A percentile compares a stretch with the other conserved stretches of the same genome.
phyloP scores from a whole-genome alignment of 2,113 vertebrate genomes.

The Pituophis catenifer region DNA sequence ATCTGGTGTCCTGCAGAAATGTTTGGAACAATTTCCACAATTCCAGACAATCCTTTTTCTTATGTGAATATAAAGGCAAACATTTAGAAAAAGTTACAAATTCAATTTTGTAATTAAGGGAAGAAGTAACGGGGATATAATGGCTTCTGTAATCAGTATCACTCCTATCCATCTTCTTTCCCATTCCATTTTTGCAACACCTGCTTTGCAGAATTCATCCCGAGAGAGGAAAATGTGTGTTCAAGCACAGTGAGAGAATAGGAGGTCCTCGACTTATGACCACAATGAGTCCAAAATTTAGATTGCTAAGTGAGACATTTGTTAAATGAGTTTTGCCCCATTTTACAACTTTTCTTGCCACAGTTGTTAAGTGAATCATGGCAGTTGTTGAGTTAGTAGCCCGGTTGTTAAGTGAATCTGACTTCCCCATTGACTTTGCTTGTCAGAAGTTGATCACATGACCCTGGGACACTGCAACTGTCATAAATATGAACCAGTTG shows the following conservation, averaged over 20 bases:
- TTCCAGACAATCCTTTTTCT: background rate
- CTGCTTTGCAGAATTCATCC: background rate
- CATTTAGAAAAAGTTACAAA: background rate
- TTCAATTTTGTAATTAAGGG: background rate
- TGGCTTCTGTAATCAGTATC: background rate
- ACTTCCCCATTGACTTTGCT: background rate
- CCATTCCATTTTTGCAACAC: background rate
- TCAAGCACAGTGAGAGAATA: background rate
- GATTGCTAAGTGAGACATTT: background rate
- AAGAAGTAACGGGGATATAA: background rate
- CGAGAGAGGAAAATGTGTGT: background rate
- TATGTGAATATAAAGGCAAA: background rate
- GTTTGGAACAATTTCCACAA: background rate
- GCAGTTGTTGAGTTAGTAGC: background rate
- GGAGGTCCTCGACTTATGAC: background rate
- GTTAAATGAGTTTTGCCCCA: too few species aligned
- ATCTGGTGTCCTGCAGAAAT: background rate
- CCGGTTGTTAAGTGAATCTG: background rate
- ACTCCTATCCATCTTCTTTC: background rate
- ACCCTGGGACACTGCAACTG: background rate
- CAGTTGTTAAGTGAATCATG: background rate
- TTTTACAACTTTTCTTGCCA: too few species aligned
- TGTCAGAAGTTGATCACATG: background rate
- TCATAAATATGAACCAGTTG: background rate
- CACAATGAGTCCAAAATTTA: background rate